These are phyloP conservation scores for Uloborus plumipes DNA, from an alignment of 2,888 invertebrate species.

Conservation along the genomic window DNA sequence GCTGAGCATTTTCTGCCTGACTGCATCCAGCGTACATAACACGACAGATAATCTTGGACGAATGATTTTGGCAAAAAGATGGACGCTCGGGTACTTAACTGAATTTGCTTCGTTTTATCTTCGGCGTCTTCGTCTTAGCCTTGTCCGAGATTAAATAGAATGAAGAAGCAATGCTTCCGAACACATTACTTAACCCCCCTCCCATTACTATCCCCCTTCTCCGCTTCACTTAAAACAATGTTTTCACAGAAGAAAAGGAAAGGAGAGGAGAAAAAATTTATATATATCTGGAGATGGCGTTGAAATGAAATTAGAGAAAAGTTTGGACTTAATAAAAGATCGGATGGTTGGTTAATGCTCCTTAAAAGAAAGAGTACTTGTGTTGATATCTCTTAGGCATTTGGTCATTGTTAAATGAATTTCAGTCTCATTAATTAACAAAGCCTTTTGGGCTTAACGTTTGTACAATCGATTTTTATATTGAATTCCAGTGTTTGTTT, in stretches of 20 bases:
- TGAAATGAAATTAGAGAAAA: too few species aligned
- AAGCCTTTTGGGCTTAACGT: too few species aligned
- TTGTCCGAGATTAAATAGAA: conserved; percentile 50
- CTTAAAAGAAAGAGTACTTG: too few species aligned
- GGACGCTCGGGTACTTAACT: conserved; percentile 44
- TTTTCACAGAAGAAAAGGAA: too few species aligned
- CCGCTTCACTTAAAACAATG: too few species aligned
- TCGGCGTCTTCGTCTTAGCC: conserved; percentile 13
- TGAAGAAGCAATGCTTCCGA: conserved; percentile 27
- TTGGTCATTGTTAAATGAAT: too few species aligned
- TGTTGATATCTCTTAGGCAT: too few species aligned
- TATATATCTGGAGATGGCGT: background rate
- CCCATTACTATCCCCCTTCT: background rate
- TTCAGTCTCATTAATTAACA: too few species aligned
- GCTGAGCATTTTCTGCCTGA: conserved; percentile 38
- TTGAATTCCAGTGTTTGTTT: too few species aligned
- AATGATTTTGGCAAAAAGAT: conserved; percentile 20
- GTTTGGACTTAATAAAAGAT: too few species aligned
- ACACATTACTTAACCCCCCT: conserved; percentile 22
- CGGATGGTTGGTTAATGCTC: too few species aligned
- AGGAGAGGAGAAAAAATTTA: background rate
- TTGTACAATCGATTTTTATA: too few species aligned
- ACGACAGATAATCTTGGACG: conserved; percentile 40
- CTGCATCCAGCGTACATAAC: conserved; percentile 28
- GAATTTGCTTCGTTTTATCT: conserved; percentile 53